These are phyloP conservation scores for Pogona vitticeps DNA, from an alignment of 2,113 vertebrate genomes.

Conservation along the genomic window DNA sequence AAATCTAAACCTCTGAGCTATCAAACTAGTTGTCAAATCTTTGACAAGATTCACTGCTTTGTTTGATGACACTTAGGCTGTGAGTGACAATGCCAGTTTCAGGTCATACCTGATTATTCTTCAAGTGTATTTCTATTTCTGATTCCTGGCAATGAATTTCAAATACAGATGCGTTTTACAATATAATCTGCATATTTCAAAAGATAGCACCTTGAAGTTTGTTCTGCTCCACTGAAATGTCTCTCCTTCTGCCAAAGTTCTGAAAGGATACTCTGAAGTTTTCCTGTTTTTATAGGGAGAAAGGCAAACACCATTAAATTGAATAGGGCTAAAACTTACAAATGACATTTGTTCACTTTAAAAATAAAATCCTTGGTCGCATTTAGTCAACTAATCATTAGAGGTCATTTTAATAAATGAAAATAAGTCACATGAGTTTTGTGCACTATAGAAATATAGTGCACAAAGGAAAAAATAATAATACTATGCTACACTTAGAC, in stretches of 20 bases:
- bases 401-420: constrained; percentile 26
- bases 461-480: not conserved
- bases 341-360: not conserved
- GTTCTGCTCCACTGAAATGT: not conserved
- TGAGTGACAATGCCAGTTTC: no score
- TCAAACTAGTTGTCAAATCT: no score
- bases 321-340: not conserved
- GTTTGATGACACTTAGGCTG: not conserved
- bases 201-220: not conserved
- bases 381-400: constrained; percentile 38
- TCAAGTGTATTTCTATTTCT: not conserved
- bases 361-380: not conserved
- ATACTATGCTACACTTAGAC: constrained; percentile 28
- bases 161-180: no score
- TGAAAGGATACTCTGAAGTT: not conserved
- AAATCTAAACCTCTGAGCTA: no score
- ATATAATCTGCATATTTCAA: not conserved
- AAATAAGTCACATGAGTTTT: constrained; percentile 23
- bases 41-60: no score
- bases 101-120: not conserved
- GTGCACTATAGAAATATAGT: no score
- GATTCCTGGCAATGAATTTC: not conserved
- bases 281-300: not conserved
- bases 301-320: not conserved
- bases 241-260: not conserved